These are phyloP conservation scores for Enteromius radiatus DNA, from an alignment of 2,797 vertebrate species.

Conservation along the genomic window DNA sequence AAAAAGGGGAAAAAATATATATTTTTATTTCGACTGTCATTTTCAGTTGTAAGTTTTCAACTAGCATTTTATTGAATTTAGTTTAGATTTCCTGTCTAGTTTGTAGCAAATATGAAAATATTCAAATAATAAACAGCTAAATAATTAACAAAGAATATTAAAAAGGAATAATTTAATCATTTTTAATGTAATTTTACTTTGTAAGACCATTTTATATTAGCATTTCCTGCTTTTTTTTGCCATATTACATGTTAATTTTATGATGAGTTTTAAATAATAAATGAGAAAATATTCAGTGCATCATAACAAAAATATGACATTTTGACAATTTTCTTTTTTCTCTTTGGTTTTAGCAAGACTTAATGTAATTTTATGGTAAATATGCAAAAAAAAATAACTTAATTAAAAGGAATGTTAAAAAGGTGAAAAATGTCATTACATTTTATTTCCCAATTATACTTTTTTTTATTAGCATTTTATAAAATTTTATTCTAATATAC, in stretches of 20 bases:
- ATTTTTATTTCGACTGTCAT: not conserved
- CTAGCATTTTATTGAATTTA: not conserved
- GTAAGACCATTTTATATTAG: not conserved
- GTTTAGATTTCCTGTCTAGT: not conserved
- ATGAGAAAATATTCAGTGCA: not conserved
- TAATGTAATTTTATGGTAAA: not conserved
- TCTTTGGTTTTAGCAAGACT: not conserved
- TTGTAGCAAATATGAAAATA: not conserved
- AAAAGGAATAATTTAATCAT: not conserved
- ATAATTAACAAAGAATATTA: not conserved
- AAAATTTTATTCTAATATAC: not conserved
- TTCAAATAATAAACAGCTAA: not conserved
- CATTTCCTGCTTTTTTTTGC: not conserved
- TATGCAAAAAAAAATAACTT: not conserved
- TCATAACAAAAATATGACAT: not conserved
- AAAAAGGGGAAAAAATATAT: not conserved
- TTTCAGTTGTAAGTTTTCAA: not conserved
- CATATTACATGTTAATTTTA: not conserved
- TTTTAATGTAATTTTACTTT: not conserved
- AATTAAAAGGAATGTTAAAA: not conserved
- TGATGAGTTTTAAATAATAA: not conserved
- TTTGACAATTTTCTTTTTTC: not conserved
- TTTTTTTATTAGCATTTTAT: not conserved
- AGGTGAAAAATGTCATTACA: not conserved
- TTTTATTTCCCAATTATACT: not conserved